These are phyloP conservation scores for Acanthosepion lycidas DNA, from an alignment of 2,888 invertebrate genomes.

Conservation along the genomic window DNA sequence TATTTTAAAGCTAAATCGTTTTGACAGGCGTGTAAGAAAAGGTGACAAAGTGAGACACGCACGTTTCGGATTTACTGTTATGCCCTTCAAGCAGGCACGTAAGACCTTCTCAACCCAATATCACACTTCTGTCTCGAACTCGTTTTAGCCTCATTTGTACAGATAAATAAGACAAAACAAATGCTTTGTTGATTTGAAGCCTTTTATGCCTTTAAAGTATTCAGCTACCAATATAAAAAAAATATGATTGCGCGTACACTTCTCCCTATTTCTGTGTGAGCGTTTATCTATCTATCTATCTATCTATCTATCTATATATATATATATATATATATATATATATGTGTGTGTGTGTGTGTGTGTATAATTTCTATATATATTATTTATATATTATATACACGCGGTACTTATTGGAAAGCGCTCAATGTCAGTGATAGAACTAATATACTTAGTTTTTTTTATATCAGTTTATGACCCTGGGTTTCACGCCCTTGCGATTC, in stretches of 20 bases:
- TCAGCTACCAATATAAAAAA: no score
- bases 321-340: background rate
- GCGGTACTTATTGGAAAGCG: no score
- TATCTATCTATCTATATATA: background rate
- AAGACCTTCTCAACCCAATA: background rate
- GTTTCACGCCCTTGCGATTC: no score
- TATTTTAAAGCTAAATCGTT: background rate
- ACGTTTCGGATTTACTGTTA: background rate
- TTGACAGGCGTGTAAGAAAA: slow-evolving; percentile 9
- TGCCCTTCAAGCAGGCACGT: background rate
- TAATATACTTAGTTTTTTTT: no score
- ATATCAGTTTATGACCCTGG: background rate
- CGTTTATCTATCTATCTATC: background rate
- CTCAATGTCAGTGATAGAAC: no score
- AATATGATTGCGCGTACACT: no score
- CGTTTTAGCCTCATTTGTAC: background rate
- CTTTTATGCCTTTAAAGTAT: background rate
- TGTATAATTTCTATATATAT: background rate
- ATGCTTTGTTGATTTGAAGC: background rate
- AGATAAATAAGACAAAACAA: background rate
- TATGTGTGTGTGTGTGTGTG: background rate
- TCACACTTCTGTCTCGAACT: background rate
- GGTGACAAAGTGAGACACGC: background rate
- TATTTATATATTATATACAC: no score
- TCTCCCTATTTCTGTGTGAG: background rate